Base-by-base conservation (phyloP, 2,888 invertebrate genomes). In the Nipponacmea schrenckii region DNA sequence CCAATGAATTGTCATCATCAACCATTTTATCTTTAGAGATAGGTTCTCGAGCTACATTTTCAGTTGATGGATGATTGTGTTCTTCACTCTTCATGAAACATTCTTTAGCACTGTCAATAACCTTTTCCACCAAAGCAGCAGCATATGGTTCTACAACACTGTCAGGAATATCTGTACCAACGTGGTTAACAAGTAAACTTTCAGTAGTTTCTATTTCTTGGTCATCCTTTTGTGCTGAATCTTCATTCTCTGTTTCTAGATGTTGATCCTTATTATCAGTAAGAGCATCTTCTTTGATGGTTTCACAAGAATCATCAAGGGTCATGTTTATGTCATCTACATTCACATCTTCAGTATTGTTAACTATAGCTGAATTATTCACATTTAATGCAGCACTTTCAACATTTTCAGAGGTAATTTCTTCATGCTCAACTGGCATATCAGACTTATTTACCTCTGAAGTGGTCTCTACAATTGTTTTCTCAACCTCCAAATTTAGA, bases 111-210 rank as follows among this genome's bases (percentile, higher is more conserved):
- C 62, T 69, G 26, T n/a, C 20, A 1, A 44, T 64, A 15, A 68
- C 44, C 64, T 68, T 56, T 39, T 69, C 69, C 1, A 69, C 63
- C 24, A 73, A 62, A n/a, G 71, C 70, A 15, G 66, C 65, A 20
- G 64, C 64, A 70, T 31, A 56, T 3, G 56, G 56, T 24, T 56
- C 72, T 24, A 69, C 63, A 15, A 48, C 27, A 44, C 67, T 62
- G 62, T 50, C 31, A 10, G 64, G 56, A 26, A 31, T 48, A 15
- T 24, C 15, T 64, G 27, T 26, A 8, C 63, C 24, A 50, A 31
- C 24, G 12, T 56, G 56, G 45, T 64, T 31, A 7, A 15, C 44
- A 20, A 44, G 20, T 39, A 68, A 15, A 44, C 39, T 44, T 24
- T 62, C 4, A 0, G 12, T n/a, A 26, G 15, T 45, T 7, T 66